Evolutionary conservation across 2,888 invertebrate genomes (phyloP), one percentile per base, ranked within the genome.

Genomic region (Andrena bucephala): DNA sequence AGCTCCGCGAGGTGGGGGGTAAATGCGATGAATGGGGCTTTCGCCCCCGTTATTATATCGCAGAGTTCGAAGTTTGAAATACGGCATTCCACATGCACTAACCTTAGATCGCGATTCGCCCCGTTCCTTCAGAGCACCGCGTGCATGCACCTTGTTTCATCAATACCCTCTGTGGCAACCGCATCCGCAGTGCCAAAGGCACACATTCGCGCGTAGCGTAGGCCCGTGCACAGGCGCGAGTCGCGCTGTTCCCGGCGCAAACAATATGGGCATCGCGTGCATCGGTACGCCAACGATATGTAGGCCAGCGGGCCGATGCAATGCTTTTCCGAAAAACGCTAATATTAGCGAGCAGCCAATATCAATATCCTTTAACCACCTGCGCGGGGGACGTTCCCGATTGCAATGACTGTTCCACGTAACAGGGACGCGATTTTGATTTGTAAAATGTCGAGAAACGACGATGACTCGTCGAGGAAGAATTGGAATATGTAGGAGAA

Each of bases 161-260:
- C 88, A 48, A 88, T 88, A 88, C 71, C 73, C 74, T 27, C 77
- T 77, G 70, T 89, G 69, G 88, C 87, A 81, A 88, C 89, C 88
- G 77, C 81, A 83, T 89, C 79, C 80, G 77, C 87, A 84, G 60
- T 72, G 84, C 54, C 33, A 67, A 42, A 73, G 62, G 20, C 10
- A 71, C 31, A 10, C 36, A 20, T 66, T 20, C 20, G 63, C 16
- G 31, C 8, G 33, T 31, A 36, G 33, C 57, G 16, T 0, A 59
- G 13, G 7, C 5, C 13, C 20, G 31, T 27, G 63, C 54, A 78
- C 52, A 54, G 48, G 48, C 27, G 33, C 48, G 33, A 78, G 60
- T 27, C n/a, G 29, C 31, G 42, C 54, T 20, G 54, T 50, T 79
- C 7, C 24, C 63, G 2, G 8, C 36, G 42, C 62, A 24, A 62